Evolutionary conservation across 2,113 vertebrate genomes (phyloP).

Genomic region (Synchiropus splendidus): DNA sequence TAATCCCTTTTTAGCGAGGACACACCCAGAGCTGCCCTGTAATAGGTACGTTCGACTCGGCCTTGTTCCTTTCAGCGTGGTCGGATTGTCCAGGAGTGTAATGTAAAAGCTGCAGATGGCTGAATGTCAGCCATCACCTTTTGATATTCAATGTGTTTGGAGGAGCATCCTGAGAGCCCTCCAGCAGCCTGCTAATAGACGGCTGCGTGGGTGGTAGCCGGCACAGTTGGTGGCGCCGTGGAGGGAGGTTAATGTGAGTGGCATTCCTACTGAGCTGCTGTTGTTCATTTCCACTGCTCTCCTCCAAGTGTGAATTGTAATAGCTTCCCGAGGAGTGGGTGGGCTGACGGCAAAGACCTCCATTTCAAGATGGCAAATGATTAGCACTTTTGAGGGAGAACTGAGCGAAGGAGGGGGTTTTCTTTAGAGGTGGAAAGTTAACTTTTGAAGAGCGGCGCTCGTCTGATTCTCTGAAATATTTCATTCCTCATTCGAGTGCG

Average conservation of each 20-base stretch:
- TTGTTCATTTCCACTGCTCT: slow-evolving; percentile 53
- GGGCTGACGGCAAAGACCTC: slow-evolving; percentile 44
- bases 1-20: slow-evolving; percentile 38
- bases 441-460: slow-evolving; percentile 6
- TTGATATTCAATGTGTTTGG: slow-evolving; percentile 21
- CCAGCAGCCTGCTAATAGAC: slow-evolving; percentile 45
- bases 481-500: too few relatives aligned
- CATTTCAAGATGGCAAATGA: slow-evolving; percentile 37
- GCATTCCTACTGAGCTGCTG: slow-evolving; percentile 38
- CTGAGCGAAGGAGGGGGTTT: not conserved
- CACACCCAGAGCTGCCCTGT: slow-evolving; percentile 48
- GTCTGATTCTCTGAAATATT: not conserved
- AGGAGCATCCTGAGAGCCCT: slow-evolving; percentile 38
- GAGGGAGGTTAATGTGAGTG: slow-evolving; percentile 61
- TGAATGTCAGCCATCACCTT: slow-evolving; percentile 31
- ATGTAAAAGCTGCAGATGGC: slow-evolving; percentile 5
- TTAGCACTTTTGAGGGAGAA: slow-evolving; percentile 22
- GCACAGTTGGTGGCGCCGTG: slow-evolving; percentile 44
- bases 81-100: too few relatives aligned
- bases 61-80: too few relatives aligned
- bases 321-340: slow-evolving; percentile 55
- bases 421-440: slow-evolving; percentile 1
- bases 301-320: slow-evolving; percentile 52
- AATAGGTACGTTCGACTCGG: slow-evolving; percentile 13
- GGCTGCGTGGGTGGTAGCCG: slow-evolving; percentile 52